Percentiles rank a stretch among this genome's conserved stretches.
phyloP scores from a whole-genome alignment of 37 sponge, comb jelly and placozoan species.

The Petrosia ficiformis region DNA sequence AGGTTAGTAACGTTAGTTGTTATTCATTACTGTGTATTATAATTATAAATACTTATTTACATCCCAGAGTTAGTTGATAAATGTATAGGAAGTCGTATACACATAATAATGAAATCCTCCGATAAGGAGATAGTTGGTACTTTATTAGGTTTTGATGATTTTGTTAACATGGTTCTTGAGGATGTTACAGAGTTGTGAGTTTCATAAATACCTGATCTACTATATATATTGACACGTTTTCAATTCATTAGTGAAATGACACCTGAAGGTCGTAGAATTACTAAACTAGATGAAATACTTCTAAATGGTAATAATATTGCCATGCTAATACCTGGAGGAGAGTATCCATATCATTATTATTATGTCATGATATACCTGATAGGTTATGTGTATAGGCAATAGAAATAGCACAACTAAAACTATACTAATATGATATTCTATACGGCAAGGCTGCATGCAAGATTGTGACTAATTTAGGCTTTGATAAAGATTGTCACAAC shows the following conservation, averaged over 20 bases:
- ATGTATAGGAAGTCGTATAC: conserved; percentile 95
- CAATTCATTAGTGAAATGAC: conserved; percentile 84
- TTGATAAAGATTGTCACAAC: no score
- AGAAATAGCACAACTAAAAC: no score
- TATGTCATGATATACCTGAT: no score
- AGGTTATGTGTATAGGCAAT: no score
- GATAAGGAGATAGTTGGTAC: conserved; percentile 97
- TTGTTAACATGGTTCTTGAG: conserved; percentile 77
- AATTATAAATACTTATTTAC: not conserved
- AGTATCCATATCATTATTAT: conserved; percentile 53
- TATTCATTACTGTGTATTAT: no score
- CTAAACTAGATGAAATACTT: conserved; percentile 95
- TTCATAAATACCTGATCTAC: not conserved
- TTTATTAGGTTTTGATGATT: conserved; percentile 97
- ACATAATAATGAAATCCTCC: conserved; percentile 89
- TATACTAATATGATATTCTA: no score
- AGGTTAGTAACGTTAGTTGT: not conserved
- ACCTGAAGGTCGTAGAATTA: conserved; percentile 87
- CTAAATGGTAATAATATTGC: conserved; percentile 94
- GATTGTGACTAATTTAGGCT: no score
- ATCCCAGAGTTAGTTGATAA: conserved; percentile 95
- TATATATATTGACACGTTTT: not conserved
- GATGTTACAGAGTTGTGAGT: conserved; percentile 66
- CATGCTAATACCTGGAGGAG: conserved; percentile 94
- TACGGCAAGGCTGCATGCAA: no score